Conservation (phyloP, 2,888 invertebrate genomes). For the Netelia fuscicornis region DNA sequence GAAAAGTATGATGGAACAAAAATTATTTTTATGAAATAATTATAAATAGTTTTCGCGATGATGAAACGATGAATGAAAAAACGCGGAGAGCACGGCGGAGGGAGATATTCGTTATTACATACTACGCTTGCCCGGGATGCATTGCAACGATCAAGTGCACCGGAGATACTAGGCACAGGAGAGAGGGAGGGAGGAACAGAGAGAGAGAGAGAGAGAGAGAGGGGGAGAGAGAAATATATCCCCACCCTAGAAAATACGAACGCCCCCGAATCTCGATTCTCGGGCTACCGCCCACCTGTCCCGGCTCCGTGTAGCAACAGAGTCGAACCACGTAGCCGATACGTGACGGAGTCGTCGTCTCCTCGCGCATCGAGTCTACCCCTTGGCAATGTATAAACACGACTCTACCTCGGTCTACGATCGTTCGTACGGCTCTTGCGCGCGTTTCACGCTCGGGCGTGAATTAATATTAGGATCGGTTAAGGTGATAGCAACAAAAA, state of each 20-base stretch:
- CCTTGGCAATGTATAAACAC: not conserved
- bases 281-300: constrained; percentile 80
- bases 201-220: constrained; percentile 43
- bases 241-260: constrained; percentile 62
- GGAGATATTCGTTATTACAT: constrained; percentile 12
- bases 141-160: constrained; percentile 62
- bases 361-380: constrained; percentile 51
- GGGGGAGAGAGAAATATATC: constrained; percentile 32
- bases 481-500: constrained; percentile 13
- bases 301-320: constrained; percentile 77
- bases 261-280: constrained; percentile 75
- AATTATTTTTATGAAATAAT: not conserved
- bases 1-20: not conserved
- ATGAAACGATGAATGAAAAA: constrained; percentile 44
- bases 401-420: not conserved
- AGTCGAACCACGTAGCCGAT: constrained; percentile 59
- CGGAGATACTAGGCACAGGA: constrained; percentile 43
- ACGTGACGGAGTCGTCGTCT: constrained; percentile 56
- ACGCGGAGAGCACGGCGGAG: not conserved
- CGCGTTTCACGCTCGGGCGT: constrained; percentile 24
- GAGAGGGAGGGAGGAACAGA: constrained; percentile 37
- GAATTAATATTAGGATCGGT: constrained; percentile 45
- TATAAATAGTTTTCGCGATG: constrained; percentile 14
- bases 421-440: not conserved
- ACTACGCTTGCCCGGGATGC: constrained; percentile 42